These are phyloP conservation scores for Scleropages formosus DNA, from an alignment of 2,797 vertebrate species.

Conservation along the genomic window DNA sequence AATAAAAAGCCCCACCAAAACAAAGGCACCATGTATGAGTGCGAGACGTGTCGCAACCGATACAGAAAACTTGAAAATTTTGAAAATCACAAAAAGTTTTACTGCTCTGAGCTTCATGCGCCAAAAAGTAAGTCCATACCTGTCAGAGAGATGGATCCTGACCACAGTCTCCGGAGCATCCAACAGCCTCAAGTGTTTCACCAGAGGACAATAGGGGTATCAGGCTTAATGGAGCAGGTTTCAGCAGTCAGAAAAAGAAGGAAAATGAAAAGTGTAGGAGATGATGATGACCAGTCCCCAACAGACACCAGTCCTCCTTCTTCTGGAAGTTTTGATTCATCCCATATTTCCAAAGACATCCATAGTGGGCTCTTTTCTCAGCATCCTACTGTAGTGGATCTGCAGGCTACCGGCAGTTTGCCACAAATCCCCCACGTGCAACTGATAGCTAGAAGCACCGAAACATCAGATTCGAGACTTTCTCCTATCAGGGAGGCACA, in stretches of 20 bases:
- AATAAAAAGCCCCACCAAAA: conserved; percentile 83
- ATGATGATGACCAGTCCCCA: conserved; percentile 90
- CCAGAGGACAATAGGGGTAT: conserved; percentile 69
- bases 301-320: conserved; percentile 72
- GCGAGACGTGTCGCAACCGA: conserved; percentile 94
- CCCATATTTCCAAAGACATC: conserved; percentile 60
- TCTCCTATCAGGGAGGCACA: conserved; percentile 76
- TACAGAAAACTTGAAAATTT: conserved; percentile 98
- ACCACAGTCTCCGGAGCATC: conserved; percentile 62
- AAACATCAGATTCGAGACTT: conserved; percentile 70
- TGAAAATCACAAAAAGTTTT: conserved; percentile 99
- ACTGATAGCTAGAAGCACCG: conserved; percentile 70
- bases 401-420: conserved; percentile 66
- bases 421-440: conserved; percentile 79
- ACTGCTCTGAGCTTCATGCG: conserved; percentile 95
- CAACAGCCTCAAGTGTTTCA: conserved; percentile 76
- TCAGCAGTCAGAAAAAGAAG: conserved; percentile 89
- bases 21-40: conserved; percentile 97
- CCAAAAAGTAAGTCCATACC: conserved; percentile 85
- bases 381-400: conserved; percentile 60
- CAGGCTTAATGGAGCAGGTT: conserved; percentile 82
- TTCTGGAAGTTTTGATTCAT: conserved; percentile 71
- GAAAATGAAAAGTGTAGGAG: conserved; percentile 97
- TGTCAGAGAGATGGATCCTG: conserved; percentile 78
- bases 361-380: conserved; percentile 61